A percentile compares a stretch with the other conserved stretches of the same genome.
These are phyloP conservation scores for Lymantria monacha DNA, from an alignment of 2,888 invertebrate species.

Conservation along the genomic window DNA sequence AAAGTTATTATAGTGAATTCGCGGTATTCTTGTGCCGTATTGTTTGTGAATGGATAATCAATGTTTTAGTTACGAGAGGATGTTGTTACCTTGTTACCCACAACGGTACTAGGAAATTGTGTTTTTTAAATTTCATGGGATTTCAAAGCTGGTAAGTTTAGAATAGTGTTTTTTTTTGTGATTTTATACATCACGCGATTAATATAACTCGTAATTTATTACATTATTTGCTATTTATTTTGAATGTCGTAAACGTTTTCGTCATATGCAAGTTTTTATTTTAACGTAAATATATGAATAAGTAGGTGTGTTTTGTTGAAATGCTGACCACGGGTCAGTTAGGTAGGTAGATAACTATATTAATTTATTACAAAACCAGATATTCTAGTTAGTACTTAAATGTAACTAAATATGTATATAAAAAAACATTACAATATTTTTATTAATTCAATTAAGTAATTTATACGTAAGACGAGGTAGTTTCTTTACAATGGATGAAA, in stretches of 20 bases:
- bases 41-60: slow-evolving; percentile 64
- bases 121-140: slow-evolving; percentile 68
- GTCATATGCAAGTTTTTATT: not conserved
- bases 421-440: no score
- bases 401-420: not conserved
- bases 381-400: not conserved
- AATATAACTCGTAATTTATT: no score
- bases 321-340: not conserved
- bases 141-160: slow-evolving; percentile 66
- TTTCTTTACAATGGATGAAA: no score
- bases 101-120: slow-evolving; percentile 50
- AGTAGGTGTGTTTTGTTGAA: not conserved
- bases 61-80: slow-evolving; percentile 66
- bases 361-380: not conserved
- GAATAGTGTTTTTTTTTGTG: not conserved
- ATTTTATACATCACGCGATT: not conserved
- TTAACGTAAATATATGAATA: not conserved
- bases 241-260: not conserved
- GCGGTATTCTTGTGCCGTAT: slow-evolving; percentile 60
- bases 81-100: slow-evolving; percentile 62
- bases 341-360: not conserved
- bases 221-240: not conserved
- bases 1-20: slow-evolving; percentile 39
- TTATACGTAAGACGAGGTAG: no score
- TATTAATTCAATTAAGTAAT: no score